Conservation (phyloP, 2,113 vertebrate species). For the Gambusia affinis region DNA sequence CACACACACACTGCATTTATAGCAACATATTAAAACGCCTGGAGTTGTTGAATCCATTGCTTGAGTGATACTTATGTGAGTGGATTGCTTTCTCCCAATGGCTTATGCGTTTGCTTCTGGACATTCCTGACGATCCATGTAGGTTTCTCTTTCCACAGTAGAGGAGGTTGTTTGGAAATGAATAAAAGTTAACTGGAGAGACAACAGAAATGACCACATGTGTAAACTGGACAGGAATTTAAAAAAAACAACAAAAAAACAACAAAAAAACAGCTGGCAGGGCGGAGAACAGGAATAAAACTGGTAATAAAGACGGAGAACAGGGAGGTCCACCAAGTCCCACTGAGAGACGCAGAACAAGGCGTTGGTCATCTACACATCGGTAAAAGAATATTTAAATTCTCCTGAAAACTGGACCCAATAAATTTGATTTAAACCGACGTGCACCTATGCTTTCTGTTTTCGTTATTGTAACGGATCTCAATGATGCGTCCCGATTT, state of each 20-base stretch:
- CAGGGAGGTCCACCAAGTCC: slow-evolving; percentile 18
- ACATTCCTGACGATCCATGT: background rate
- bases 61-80: too few species aligned
- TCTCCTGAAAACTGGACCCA: background rate
- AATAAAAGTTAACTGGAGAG: background rate
- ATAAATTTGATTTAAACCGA: too few species aligned
- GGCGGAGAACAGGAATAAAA: slow-evolving; percentile 23
- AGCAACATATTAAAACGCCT: too few species aligned
- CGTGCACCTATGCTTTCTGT: too few species aligned
- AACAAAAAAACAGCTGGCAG: slow-evolving; percentile 50
- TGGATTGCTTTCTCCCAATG: background rate
- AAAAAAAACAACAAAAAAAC: background rate
- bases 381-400: background rate
- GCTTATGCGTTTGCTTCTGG: too few species aligned
- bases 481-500: background rate
- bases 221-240: too few species aligned
- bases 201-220: background rate
- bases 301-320: slow-evolving; percentile 16
- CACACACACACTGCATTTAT: too few species aligned
- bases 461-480: background rate
- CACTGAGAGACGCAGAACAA: too few species aligned
- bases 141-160: background rate
- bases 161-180: too few species aligned
- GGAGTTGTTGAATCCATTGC: too few species aligned
- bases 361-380: too few species aligned